These are phyloP conservation scores for Percina caprodes DNA, from an alignment of 2,113 vertebrate species.

Conservation along the genomic window DNA sequence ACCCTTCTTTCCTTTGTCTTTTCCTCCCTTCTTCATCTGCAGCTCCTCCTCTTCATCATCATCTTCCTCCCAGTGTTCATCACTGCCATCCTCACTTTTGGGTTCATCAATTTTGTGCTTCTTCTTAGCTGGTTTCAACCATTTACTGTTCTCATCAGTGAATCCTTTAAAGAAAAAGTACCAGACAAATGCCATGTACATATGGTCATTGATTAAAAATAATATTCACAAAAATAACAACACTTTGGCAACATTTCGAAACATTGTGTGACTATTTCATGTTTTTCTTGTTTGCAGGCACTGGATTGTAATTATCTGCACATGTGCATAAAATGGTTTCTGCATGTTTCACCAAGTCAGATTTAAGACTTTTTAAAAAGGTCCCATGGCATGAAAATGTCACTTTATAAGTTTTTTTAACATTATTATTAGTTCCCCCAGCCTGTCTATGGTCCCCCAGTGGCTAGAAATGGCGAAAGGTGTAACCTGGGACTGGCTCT, in stretches of 20 bases:
- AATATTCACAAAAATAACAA: background rate
- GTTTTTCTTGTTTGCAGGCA: no score
- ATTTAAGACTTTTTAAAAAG: no score
- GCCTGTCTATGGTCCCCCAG: no score
- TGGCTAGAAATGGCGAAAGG: no score
- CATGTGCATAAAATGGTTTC: background rate
- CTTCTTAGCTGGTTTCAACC: constrained; percentile 84
- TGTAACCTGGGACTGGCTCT: no score
- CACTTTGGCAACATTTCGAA: background rate
- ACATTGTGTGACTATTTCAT: background rate
- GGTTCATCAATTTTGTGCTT: constrained; percentile 79
- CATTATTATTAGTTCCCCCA: no score
- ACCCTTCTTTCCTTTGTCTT: constrained; percentile 50
- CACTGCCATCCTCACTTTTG: constrained; percentile 79
- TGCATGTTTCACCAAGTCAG: no score
- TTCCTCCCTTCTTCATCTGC: constrained; percentile 42
- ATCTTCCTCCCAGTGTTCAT: constrained; percentile 82
- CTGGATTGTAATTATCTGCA: background rate
- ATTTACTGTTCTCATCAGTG: constrained; percentile 86
- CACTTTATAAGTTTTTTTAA: no score
- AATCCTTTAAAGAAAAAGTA: constrained; percentile 76
- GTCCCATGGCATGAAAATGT: no score
- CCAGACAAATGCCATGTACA: background rate
- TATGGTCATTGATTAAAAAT: background rate
- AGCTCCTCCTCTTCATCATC: constrained; percentile 70